Conservation (phyloP, 2,888 invertebrate species). For the Morinoia aosen region DNA sequence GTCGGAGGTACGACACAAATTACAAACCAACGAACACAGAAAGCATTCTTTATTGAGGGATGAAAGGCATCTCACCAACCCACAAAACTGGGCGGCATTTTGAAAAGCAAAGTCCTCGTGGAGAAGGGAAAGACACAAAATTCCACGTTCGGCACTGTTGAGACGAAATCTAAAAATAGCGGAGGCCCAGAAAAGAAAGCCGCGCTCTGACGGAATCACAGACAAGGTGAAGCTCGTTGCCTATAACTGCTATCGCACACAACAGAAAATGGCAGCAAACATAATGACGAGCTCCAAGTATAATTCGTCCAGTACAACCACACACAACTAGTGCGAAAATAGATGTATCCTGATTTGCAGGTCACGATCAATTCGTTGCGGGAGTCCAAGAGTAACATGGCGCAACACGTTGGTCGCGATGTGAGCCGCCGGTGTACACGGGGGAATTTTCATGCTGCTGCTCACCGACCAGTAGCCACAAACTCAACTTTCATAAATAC, state of each 20-base stretch:
- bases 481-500: no score
- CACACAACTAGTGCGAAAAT: background rate
- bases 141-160: background rate
- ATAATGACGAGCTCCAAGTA: background rate
- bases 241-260: background rate
- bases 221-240: background rate
- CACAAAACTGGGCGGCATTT: background rate
- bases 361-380: background rate
- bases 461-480: no score
- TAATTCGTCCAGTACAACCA: background rate
- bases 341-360: background rate
- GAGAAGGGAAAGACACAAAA: conserved; percentile 2
- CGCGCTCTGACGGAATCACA: background rate
- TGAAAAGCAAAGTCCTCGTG: background rate
- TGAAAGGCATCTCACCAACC: background rate
- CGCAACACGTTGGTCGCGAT: no score
- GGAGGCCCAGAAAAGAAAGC: background rate
- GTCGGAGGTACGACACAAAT: background rate
- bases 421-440: no score
- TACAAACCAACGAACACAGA: conserved; percentile 8
- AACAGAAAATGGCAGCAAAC: background rate
- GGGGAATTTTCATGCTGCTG: no score
- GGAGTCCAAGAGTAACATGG: no score
- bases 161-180: background rate
- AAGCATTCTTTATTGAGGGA: conserved; percentile 17